Evolutionary conservation across 2,797 vertebrate genomes (phyloP).

Genomic region (Poeciliopsis gracilis): DNA sequence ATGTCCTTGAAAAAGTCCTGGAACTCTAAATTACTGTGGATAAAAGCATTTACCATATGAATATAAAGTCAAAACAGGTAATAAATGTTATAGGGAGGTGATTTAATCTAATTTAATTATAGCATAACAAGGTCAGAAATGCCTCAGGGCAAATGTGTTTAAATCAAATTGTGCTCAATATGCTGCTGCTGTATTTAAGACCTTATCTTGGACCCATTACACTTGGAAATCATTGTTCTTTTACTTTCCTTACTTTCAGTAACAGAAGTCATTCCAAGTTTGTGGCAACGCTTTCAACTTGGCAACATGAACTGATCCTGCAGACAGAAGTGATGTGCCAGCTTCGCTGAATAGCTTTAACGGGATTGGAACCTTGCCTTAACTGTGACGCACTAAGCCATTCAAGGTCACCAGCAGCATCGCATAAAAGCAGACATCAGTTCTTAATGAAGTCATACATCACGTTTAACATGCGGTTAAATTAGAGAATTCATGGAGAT

Average conservation of each 20-base stretch:
- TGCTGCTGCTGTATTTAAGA: slow-evolving; percentile 22
- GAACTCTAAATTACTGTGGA: slow-evolving; percentile 9
- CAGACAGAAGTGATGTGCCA: slow-evolving; percentile 48
- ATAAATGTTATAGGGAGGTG: slow-evolving; percentile 10
- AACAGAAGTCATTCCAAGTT: slow-evolving; percentile 50
- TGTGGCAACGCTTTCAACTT: slow-evolving; percentile 48
- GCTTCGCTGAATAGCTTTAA: slow-evolving; percentile 53
- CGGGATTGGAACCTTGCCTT: slow-evolving; percentile 61
- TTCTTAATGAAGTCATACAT: slow-evolving; percentile 69
- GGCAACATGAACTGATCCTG: slow-evolving; percentile 39
- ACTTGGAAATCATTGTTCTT: slow-evolving; percentile 21
- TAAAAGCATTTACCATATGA: slow-evolving; percentile 17
- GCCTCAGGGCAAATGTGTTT: slow-evolving; percentile 28
- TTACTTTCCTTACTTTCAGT: slow-evolving; percentile 9
- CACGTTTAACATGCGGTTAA: slow-evolving; percentile 75
- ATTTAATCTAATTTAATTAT: slow-evolving; percentile 29
- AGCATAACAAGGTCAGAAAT: slow-evolving; percentile 24
- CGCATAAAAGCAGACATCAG: slow-evolving; percentile 63
- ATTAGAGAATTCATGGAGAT: slow-evolving; percentile 74
- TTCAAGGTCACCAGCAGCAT: slow-evolving; percentile 64
- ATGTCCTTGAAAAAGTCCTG: slow-evolving; percentile 15
- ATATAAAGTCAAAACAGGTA: slow-evolving; percentile 10
- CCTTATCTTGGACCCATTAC: slow-evolving; percentile 4
- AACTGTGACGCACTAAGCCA: slow-evolving; percentile 52
- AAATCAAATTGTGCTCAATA: slow-evolving; percentile 28